Evolutionary conservation across 2,888 invertebrate genomes (phyloP).

Genomic region (Melieria crassipennis): DNA sequence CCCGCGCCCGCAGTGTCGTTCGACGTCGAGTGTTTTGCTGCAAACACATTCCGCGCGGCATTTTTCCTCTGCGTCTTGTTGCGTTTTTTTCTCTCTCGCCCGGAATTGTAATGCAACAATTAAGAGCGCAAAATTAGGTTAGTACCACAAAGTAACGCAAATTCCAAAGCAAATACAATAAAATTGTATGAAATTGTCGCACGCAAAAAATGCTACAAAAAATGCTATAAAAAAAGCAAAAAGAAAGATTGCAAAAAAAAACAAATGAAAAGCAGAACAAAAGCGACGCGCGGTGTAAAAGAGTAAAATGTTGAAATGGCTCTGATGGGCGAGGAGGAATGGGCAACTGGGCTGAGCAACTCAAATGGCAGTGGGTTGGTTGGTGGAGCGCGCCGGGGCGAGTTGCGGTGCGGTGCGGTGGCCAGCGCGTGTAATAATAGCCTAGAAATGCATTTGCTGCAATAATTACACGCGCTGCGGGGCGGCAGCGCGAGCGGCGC

Average conservation of each 20-base stretch:
- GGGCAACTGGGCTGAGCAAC: no score
- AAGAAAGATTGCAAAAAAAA: constrained; percentile 7
- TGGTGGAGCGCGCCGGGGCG: not conserved
- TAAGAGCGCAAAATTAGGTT: constrained; percentile 59
- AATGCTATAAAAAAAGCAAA: constrained; percentile 1
- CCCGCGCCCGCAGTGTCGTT: not conserved
- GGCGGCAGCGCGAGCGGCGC: not conserved
- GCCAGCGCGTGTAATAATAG: constrained; percentile 1
- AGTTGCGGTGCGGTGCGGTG: not conserved
- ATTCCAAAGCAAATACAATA: constrained; percentile 49
- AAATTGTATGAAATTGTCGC: constrained; percentile 33
- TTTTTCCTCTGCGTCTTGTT: constrained; percentile 9
- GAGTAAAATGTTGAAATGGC: constrained; percentile 7
- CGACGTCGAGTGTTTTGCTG: not conserved
- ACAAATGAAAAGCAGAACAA: not conserved
- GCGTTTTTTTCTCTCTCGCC: constrained; percentile 46
- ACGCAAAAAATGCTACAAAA: constrained; percentile 38
- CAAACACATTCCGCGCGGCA: no score
- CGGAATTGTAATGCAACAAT: constrained; percentile 56
- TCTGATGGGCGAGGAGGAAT: not conserved
- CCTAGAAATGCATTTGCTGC: constrained; percentile 21
- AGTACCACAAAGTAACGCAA: constrained; percentile 54
- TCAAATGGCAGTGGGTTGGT: not conserved
- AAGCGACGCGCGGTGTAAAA: constrained; percentile 8
- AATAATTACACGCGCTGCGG: constrained; percentile 20